Conservation (phyloP, 2,888 invertebrate species). For the Epirrita christyi region DNA sequence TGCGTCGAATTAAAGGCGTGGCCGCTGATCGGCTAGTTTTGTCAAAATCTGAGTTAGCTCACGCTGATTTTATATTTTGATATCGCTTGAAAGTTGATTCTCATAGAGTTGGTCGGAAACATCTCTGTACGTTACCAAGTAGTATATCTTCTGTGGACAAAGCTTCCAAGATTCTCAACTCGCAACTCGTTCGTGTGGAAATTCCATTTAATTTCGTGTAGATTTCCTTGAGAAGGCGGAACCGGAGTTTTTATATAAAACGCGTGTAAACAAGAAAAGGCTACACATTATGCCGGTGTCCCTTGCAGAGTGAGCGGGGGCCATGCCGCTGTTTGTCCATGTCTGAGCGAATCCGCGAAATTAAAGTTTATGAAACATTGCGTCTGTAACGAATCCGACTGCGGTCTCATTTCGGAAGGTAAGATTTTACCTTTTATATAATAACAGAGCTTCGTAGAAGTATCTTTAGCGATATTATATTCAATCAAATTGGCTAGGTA, state of each 20-base stretch:
- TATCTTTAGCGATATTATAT: slow-evolving; percentile 30
- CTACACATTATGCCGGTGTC: slow-evolving; percentile 38
- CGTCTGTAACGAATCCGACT: slow-evolving; percentile 22
- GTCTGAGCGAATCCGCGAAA: slow-evolving; percentile 36
- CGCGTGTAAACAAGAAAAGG: slow-evolving; percentile 34
- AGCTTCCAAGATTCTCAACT: slow-evolving; percentile 64
- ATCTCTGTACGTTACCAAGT: background rate
- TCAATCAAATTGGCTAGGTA: slow-evolving; percentile 37
- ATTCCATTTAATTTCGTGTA: slow-evolving; percentile 71
- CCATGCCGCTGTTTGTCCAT: slow-evolving; percentile 36
- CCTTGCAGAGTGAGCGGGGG: slow-evolving; percentile 26
- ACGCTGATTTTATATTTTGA: background rate
- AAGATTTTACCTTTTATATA: slow-evolving; percentile 25
- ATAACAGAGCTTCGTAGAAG: slow-evolving; percentile 24
- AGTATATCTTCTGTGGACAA: slow-evolving; percentile 43
- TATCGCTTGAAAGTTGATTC: too few relatives aligned
- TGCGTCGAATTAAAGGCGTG: too few relatives aligned
- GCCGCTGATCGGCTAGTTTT: background rate
- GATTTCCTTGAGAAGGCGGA: slow-evolving; percentile 48
- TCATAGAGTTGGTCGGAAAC: too few relatives aligned
- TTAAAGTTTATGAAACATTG: slow-evolving; percentile 40
- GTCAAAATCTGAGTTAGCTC: too few relatives aligned
- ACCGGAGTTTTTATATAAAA: slow-evolving; percentile 36
- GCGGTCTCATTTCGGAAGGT: slow-evolving; percentile 26
- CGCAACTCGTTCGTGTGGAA: slow-evolving; percentile 64